Conservation (phyloP, 2,113 vertebrate genomes). For the Pseudopipra pipra region DNA sequence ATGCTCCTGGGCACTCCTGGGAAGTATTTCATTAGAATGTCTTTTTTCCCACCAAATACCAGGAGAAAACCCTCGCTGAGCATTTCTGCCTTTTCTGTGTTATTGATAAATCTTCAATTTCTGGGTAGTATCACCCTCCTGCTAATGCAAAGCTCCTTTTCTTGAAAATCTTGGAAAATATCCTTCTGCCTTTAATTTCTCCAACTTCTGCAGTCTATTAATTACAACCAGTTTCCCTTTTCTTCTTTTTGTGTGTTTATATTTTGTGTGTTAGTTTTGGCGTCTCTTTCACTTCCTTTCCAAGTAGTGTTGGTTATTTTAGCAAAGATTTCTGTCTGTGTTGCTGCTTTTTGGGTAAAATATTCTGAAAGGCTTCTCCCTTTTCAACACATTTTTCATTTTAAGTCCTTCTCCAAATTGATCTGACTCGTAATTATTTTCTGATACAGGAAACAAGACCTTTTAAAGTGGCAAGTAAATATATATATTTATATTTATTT, state of each 20-base stretch:
- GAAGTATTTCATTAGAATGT: neutral
- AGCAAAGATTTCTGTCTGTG: neutral
- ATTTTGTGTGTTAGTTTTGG: neutral
- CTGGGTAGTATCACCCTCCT: accelerated
- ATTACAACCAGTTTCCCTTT: neutral
- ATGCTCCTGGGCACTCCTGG: neutral
- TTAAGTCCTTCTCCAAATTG: neutral
- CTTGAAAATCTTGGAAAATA: neutral
- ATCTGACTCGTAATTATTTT: neutral
- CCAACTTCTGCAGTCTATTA: neutral
- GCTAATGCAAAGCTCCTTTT: neutral
- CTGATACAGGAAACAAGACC: neutral
- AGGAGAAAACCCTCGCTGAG: neutral
- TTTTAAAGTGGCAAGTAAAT: neutral
- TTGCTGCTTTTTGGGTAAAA: neutral
- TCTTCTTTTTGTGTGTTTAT: neutral
- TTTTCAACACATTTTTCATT: neutral
- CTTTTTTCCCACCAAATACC: neutral
- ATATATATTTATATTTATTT: neutral
- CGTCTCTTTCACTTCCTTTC: neutral
- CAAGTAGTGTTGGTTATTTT: neutral
- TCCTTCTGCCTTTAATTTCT: neutral
- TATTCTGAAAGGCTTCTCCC: neutral
- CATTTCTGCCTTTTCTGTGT: neutral
- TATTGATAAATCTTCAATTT: neutral